Conservation (phyloP, 2,888 invertebrate species). For the Smittia sp. region DNA sequence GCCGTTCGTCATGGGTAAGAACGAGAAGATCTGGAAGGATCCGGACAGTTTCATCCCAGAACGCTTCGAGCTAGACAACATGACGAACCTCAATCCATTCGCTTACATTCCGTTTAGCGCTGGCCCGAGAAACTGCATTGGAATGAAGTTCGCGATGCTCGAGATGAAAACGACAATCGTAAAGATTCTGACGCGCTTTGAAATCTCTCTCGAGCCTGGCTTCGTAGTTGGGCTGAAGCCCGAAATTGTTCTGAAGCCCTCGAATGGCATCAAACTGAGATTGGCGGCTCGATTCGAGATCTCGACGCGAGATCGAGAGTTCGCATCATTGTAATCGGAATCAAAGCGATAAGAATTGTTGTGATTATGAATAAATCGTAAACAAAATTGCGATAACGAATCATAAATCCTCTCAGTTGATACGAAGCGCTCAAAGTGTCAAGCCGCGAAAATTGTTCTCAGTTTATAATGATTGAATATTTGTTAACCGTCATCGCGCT, state of each 20-base stretch:
- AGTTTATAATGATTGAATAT: too few species aligned
- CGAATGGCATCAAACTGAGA: slow-evolving; percentile 38
- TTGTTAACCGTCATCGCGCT: too few species aligned
- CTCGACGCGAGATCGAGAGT: too few species aligned
- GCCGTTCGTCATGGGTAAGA: background rate
- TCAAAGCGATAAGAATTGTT: too few species aligned
- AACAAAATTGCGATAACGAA: too few species aligned
- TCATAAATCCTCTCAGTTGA: too few species aligned
- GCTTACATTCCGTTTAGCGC: background rate
- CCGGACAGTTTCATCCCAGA: background rate
- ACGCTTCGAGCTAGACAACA: background rate
- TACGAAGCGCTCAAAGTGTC: too few species aligned
- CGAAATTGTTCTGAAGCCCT: slow-evolving; percentile 35
- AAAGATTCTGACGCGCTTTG: slow-evolving; percentile 40
- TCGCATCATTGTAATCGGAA: too few species aligned
- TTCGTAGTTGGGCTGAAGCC: slow-evolving; percentile 7
- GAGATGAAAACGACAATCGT: slow-evolving; percentile 41
- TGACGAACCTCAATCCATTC: background rate
- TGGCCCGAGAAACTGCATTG: slow-evolving; percentile 37
- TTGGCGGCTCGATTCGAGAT: too few species aligned
- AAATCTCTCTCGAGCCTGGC: slow-evolving; percentile 31
- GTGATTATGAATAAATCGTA: too few species aligned
- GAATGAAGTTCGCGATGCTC: slow-evolving; percentile 41
- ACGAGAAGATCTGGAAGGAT: background rate
- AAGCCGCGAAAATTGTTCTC: too few species aligned